Base-by-base conservation (phyloP, 2,797 vertebrate genomes). In the Micromesistius poutassou region DNA sequence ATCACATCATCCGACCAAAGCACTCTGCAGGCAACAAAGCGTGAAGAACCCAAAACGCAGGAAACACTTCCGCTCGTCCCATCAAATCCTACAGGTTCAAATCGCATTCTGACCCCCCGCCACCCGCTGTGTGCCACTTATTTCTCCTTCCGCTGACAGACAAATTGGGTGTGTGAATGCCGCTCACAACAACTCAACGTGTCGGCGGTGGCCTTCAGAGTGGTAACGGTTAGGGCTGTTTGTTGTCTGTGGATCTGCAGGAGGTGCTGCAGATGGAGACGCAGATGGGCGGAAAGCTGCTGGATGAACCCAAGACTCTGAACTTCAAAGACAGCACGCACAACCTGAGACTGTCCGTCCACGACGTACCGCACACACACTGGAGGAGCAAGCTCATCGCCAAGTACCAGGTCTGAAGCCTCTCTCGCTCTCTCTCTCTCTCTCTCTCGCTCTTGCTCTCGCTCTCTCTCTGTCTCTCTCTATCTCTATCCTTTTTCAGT, bases 301-400 rank as follows among this genome's bases (percentile, higher is more conserved):
- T 99, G 87, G 98, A 98, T 78, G 98, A 99, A 87, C 97, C 98
- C 81, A 99, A 99, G 93, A 95, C 95, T 78, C 94, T 99, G 87
- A 95, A 96, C 92, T 99, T 99, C 89, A 99, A 98, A 91, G 97
- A 98, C 92, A 99, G 97, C 89, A 96, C 95, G 80, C 97, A 99
- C 88, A 98, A 99, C 86, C 94, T 99, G 84, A 97, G 98, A 85
- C 92, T 99, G 76, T 99, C 97, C 0, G 93, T 99, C 85, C 98
- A 99, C 0, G 97, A 99, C 1, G 91, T 99, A 36, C 92, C 96
- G 40, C 97, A 98, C 89, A 96, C 96, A 36, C 95, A 96, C 82
- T 99, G 98, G 98, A 98, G 96, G 91, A 99, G 96, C 94, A 99
- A 98, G 91, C 89, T 99, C 78, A 92, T 98, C 78, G 97, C 97